Base-by-base conservation (phyloP, 2,888 invertebrate species). In the Brenthis hecate region DNA sequence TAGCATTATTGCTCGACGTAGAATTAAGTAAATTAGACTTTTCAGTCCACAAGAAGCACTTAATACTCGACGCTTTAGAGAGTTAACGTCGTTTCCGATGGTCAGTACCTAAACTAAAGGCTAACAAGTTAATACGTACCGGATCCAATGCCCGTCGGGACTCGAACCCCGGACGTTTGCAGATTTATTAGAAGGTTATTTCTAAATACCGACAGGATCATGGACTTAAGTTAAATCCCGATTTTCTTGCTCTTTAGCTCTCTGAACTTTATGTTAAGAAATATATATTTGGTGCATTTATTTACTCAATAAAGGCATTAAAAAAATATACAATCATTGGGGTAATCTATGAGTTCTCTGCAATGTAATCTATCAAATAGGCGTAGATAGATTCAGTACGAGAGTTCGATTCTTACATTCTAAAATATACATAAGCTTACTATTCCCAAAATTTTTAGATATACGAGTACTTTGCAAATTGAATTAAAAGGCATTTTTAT, bases 151-250 rank as follows among this genome's bases (percentile, higher is more conserved):
- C 79, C 91, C 87, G 81, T 73, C 84, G 91, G 89, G 91, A 90
- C 81, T 87, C 88, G 86, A 91, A 91, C 85, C 83, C 85, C 82
- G 85, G 83, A 84, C 85, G 82, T 76, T 72, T 86, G 84, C 85
- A 88, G 89, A 90, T 91, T 91, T 92, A 91, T 92, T 91, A 85
- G 89, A 86, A 87, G 91, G 86, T 84, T 86, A 85, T 82, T 84
- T 84, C 83, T 82, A 83, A 84, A 83, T 79, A 80, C 83, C 80
- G 77, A 74, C 78, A 77, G 83, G 80, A 83, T 78, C 77, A 77
- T 81, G 86, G 80, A 86, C 87, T 89, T 85, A 88, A 89, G 88
- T 91, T 90, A 89, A 91, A 89, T 88, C 89, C 86, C 79, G 86
- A 79, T 82, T 86, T 85, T 85, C 87, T 87, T 80, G 74, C 72